phyloP scores from a whole-genome alignment of 1,140 invertebrate species.

The Tetramorium simillimum region DNA sequence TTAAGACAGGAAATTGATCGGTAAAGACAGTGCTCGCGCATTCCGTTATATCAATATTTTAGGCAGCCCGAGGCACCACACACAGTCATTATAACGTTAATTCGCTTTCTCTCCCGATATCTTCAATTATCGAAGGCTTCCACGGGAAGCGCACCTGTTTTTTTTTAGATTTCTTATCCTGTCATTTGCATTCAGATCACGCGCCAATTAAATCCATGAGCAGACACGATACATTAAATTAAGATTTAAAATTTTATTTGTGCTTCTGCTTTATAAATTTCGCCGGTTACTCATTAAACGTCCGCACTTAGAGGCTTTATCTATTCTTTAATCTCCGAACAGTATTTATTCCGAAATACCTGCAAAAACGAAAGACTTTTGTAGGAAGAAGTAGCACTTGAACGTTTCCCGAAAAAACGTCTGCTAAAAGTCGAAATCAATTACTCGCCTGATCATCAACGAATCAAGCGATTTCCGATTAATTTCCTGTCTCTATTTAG shows the following conservation, averaged over 20 bases:
- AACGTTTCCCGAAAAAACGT: background rate
- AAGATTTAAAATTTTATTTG: conserved; percentile 33
- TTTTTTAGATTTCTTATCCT: conserved; percentile 26
- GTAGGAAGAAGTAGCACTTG: background rate
- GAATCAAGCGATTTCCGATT: background rate
- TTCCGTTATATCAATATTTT: conserved; percentile 25
- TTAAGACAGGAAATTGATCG: conserved; percentile 34
- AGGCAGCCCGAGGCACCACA: background rate
- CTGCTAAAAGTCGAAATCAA: background rate
- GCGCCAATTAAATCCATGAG: conserved; percentile 34
- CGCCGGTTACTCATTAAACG: background rate
- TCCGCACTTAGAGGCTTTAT: background rate
- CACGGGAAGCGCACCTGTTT: background rate
- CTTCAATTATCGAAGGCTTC: conserved; percentile 30
- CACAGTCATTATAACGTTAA: background rate
- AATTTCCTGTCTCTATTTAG: background rate
- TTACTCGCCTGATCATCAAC: background rate
- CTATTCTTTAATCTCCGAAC: background rate
- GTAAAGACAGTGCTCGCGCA: background rate
- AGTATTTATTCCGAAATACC: background rate
- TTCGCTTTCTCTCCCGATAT: conserved; percentile 8
- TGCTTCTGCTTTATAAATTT: background rate
- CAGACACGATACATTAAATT: conserved; percentile 24
- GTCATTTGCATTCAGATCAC: conserved; percentile 46
- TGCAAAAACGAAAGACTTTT: conserved; percentile 20